Evolutionary conservation across 2,888 invertebrate genomes (phyloP), one percentile per base, ranked within the genome.

Genomic region (Clostera curtula): DNA sequence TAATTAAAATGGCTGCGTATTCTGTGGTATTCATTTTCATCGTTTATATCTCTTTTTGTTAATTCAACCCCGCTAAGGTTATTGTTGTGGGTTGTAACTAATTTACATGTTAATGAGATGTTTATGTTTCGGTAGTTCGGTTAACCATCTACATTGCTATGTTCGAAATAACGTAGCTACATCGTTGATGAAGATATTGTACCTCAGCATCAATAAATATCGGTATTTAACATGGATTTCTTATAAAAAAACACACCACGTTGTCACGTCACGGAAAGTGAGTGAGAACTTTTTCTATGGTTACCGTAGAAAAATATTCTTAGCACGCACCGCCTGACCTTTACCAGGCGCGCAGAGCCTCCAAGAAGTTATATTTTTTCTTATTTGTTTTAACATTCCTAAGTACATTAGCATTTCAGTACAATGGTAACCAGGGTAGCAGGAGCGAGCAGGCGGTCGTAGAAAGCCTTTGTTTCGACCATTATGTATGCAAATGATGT

Each of bases 41-140:
- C 75, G 64, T 74, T 72, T 72, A 63, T 67, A 70, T 63, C 56
- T 64, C 63, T 75, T 77, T 76, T 76, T 75, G 77, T 76, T 75
- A 56, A 59, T 49, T 47, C 54, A 59, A 64, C 64, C 51, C 66
- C 61, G 69, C 68, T 72, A 64, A 58, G 60, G 53, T 72, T 73
- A 76, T 75, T 75, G 70, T 76, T 72, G 71, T 70, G 70, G 72
- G 66, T 44, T 64, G 68, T 63, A 67, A 73, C 75, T 79, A 72
- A 82, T 80, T 79, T 77, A 77, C 76, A 82, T 80, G 73, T 69
- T 80, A 80, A 79, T 80, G 67, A 79, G 71, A 63, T 62, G 56
- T 59, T 56, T 47, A 58, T 61, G 52, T 57, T 56, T 58, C 36
- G 39, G 44, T 62, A 59, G 59, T 63, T 43, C 45, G 41, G 29